A percentile compares a stretch with the other conserved stretches of the same genome.
Evolutionary conservation across 2,113 vertebrate genomes (phyloP).

Genomic region (Gnathonemus echidnorhynchus): DNA sequence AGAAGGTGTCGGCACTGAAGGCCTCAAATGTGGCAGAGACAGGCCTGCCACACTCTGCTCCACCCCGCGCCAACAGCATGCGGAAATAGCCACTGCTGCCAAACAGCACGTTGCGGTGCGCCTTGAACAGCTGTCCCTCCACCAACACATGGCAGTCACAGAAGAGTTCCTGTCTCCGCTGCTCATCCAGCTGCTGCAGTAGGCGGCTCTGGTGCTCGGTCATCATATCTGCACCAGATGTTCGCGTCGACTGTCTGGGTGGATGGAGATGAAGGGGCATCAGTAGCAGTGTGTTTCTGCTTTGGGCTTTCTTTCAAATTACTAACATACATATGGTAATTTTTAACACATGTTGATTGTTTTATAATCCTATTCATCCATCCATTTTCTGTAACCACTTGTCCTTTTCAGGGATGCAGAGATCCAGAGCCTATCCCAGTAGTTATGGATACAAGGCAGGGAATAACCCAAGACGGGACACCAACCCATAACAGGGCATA

Average conservation of each 20-base stretch:
- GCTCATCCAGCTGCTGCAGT: slow-evolving; percentile 85
- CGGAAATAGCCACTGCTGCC: slow-evolving; percentile 95
- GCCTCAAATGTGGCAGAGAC: slow-evolving; percentile 83
- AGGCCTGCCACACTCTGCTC: slow-evolving; percentile 65
- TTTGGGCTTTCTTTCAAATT: neutral
- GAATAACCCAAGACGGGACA: neutral
- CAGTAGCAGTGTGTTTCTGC: neutral
- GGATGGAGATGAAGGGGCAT: neutral
- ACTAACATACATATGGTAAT: neutral
- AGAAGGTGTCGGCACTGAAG: slow-evolving; percentile 86
- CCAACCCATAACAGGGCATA: neutral
- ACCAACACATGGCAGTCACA: slow-evolving; percentile 91
- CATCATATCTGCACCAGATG: slow-evolving; percentile 79
- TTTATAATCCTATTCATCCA: neutral
- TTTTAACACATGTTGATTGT: neutral
- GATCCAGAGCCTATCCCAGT: neutral
- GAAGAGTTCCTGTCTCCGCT: slow-evolving; percentile 85
- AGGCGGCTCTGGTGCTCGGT: slow-evolving; percentile 82
- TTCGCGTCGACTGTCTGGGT: slow-evolving; percentile 51
- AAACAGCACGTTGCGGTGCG: slow-evolving; percentile 89
- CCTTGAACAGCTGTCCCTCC: slow-evolving; percentile 86
- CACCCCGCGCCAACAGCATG: slow-evolving; percentile 85
- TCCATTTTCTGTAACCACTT: neutral
- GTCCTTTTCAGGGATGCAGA: neutral
- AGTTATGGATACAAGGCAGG: neutral